Base-by-base conservation (phyloP, 2,888 invertebrate species). In the Dioctria rufipes region DNA sequence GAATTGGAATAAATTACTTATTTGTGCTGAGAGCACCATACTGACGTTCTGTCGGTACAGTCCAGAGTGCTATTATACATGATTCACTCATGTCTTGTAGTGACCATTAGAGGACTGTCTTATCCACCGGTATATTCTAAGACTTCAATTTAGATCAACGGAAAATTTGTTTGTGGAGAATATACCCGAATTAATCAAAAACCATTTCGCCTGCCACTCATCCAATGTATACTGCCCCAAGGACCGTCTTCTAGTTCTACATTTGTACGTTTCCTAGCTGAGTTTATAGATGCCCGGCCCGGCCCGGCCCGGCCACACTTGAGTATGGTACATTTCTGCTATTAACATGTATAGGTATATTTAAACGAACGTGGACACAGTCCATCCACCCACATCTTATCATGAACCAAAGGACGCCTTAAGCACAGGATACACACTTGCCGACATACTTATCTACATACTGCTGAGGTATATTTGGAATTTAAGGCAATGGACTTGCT, bases 131-230 rank as follows among this genome's bases (percentile, higher is more conserved):
- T 75, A 75, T 60, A 80, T 80, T 80, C 69, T 61, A 69, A 80
- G 80, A 82, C 82, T 71, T 82, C 82, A 82, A 82, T 79, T 82
- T 79, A 75, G 80, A 78, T 82, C 80, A 75, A 75, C 75, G 75
- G 75, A 75, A 75, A 75, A 75, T 75, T 75, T 75, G 75, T 75
- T 83, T 84, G 82, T 82, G 82, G 81, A 83, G 75, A 81, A 81
- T 82, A 83, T 84, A 83, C 83, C 83, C 83, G 83, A 84, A 84
- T 84, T 84, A 84, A 84, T 84, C 84, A 84, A 84, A 84, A 84
- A 83, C 84, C 83, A 84, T 84, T 84, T 84, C 84, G 84, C 83
- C 83, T 84, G 84, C 84, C 83, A 84, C 84, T 84, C 84, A 84
- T 84, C 84, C 83, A 84, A 83, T 83, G 75, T 60, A 71, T 84